These are phyloP conservation scores for Psephotus haematonotus DNA, from an alignment of 2,113 vertebrate genomes.

Conservation along the genomic window DNA sequence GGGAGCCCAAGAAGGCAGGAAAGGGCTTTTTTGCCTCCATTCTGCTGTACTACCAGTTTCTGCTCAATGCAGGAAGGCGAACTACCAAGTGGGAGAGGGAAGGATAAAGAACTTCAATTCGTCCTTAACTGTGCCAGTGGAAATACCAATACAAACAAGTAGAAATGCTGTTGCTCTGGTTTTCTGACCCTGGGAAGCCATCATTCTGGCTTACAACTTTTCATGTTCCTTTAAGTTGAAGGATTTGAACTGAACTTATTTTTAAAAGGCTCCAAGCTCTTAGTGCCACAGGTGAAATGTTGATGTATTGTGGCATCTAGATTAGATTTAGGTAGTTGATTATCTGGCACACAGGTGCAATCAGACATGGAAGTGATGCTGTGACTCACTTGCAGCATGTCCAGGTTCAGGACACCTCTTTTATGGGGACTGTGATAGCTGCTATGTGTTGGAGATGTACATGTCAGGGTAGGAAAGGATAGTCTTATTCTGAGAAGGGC, in stretches of 20 bases:
- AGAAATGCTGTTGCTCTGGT: background rate
- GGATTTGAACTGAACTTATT: background rate
- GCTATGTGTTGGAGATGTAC: background rate
- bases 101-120: background rate
- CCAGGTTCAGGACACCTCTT: background rate
- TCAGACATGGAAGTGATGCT: background rate
- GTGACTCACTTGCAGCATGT: background rate
- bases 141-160: background rate
- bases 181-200: background rate
- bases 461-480: background rate
- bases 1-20: background rate
- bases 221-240: background rate
- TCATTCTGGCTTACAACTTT: background rate
- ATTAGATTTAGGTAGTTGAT: background rate
- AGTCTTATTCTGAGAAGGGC: background rate
- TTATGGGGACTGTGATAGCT: background rate
- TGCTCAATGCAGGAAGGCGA: background rate
- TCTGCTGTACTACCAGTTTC: background rate
- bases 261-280: background rate
- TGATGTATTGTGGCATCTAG: background rate
- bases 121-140: background rate
- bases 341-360: background rate
- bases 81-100: background rate
- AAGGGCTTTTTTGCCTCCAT: background rate
- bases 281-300: background rate